Percentiles rank a stretch among this genome's conserved stretches.
Evolutionary conservation across 1,140 invertebrate genomes (phyloP).

Genomic region (Saccostrea glomerata): DNA sequence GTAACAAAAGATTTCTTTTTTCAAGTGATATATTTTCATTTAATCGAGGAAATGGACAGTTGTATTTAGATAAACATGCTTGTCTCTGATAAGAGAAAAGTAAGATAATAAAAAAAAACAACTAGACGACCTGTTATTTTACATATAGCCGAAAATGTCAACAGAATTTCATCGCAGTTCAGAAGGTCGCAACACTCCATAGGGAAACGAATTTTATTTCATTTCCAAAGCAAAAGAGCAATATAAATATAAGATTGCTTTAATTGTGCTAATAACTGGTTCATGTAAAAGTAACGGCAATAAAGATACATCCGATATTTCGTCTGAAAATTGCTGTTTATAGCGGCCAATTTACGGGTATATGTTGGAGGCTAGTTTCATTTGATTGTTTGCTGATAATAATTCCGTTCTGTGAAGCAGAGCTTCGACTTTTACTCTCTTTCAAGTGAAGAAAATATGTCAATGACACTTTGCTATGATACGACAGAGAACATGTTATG

Average conservation of each 20-base stretch:
- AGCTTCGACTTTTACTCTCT: not conserved
- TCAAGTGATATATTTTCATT: too few relatives aligned
- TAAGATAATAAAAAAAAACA: too few relatives aligned
- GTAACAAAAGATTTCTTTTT: too few relatives aligned
- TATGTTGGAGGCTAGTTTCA: not conserved
- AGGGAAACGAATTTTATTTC: not conserved
- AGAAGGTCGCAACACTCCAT: not conserved
- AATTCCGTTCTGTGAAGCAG: not conserved
- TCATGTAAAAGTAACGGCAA: not conserved
- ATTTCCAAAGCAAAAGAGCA: conserved; percentile 3
- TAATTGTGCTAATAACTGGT: conserved; percentile 9
- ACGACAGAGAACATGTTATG: not conserved
- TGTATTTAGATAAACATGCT: too few relatives aligned
- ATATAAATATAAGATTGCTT: conserved; percentile 2
- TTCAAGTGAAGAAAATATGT: not conserved
- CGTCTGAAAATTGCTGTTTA: conserved; percentile 3
- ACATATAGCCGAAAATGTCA: too few relatives aligned
- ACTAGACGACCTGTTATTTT: too few relatives aligned
- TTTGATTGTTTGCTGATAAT: conserved; percentile 12
- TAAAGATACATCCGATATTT: not conserved
- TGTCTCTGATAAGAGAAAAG: too few relatives aligned
- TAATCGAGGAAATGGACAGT: too few relatives aligned
- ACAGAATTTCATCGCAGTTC: not conserved
- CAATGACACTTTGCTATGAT: not conserved
- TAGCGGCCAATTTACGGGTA: conserved; percentile 3